Evolutionary conservation across 2,797 vertebrate species (phyloP).

Genomic region (Thunnus albacares): DNA sequence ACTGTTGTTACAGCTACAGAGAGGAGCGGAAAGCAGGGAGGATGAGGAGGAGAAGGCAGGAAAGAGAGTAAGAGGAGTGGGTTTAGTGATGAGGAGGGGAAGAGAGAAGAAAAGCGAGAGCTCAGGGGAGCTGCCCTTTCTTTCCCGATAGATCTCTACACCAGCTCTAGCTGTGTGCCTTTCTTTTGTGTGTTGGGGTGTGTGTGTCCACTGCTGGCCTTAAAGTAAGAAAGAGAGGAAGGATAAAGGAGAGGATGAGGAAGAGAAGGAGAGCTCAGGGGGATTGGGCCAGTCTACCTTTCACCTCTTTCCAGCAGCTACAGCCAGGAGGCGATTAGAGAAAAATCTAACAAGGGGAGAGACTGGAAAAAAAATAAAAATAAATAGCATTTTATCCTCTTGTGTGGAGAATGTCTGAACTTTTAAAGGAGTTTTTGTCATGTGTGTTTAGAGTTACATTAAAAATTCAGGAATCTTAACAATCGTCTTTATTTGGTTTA

Average conservation of each 20-base stretch:
- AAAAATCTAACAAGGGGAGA: slow-evolving; percentile 5
- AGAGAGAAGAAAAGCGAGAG: slow-evolving; percentile 10
- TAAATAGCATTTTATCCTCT: no score
- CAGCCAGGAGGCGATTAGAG: slow-evolving; percentile 25
- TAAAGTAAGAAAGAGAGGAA: slow-evolving; percentile 15
- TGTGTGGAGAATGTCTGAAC: background rate
- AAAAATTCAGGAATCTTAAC: slow-evolving; percentile 11
- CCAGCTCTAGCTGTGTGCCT: background rate
- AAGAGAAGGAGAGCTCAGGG: slow-evolving; percentile 17
- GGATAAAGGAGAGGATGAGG: slow-evolving; percentile 18
- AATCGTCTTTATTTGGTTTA: background rate
- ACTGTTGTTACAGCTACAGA: background rate
- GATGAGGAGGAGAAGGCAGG: background rate
- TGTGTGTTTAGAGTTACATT: slow-evolving; percentile 7
- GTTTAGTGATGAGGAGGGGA: slow-evolving; percentile 23
- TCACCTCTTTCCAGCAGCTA: slow-evolving; percentile 19
- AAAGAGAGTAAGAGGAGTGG: slow-evolving; percentile 2
- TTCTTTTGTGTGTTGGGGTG: slow-evolving; percentile 15
- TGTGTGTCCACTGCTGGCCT: slow-evolving; percentile 20
- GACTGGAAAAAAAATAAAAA: background rate
- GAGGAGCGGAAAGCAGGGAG: slow-evolving; percentile 6
- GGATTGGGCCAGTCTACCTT: slow-evolving; percentile 25
- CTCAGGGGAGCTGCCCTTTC: slow-evolving; percentile 62
- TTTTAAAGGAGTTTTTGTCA: background rate
- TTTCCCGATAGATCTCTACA: slow-evolving; percentile 43